These are phyloP conservation scores for Sebastes baramenuke DNA, from an alignment of 2,797 vertebrate genomes.

Conservation along the genomic window DNA sequence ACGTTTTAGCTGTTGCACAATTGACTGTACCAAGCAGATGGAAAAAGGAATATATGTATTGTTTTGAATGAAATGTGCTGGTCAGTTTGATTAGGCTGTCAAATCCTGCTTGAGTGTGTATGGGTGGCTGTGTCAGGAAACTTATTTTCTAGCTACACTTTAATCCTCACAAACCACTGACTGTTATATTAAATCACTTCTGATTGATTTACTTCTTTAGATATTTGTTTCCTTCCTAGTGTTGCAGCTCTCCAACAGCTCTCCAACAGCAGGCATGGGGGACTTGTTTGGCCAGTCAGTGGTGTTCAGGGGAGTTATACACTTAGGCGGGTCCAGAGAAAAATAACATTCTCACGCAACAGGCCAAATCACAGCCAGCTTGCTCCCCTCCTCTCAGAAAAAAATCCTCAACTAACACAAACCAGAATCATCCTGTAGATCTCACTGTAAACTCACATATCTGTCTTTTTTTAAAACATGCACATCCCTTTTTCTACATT, in stretches of 20 bases:
- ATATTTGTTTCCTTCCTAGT: not conserved
- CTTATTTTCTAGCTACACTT: not conserved
- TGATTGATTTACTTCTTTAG: not conserved
- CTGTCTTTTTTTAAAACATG: not conserved
- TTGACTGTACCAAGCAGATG: not conserved
- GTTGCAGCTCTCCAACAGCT: not conserved
- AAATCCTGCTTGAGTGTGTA: not conserved
- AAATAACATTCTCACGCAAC: constrained; percentile 40
- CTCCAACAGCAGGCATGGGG: not conserved
- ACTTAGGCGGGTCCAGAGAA: constrained; percentile 3
- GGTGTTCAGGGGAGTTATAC: not conserved
- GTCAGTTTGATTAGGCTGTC: not conserved
- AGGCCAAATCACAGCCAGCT: not conserved
- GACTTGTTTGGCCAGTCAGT: constrained; percentile 6
- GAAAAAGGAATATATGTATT: not conserved
- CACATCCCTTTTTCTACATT: not conserved
- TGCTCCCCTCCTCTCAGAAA: not conserved
- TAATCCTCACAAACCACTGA: not conserved
- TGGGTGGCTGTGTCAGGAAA: not conserved
- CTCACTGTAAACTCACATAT: not conserved
- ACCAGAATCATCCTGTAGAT: not conserved
- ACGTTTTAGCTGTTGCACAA: not conserved
- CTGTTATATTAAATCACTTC: not conserved
- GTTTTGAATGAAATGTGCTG: not conserved
- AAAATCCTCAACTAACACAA: not conserved